A percentile compares a stretch with the other conserved stretches of the same genome.
Evolutionary conservation across 2,113 vertebrate genomes (phyloP).

Genomic region (Blennius ocellaris): DNA sequence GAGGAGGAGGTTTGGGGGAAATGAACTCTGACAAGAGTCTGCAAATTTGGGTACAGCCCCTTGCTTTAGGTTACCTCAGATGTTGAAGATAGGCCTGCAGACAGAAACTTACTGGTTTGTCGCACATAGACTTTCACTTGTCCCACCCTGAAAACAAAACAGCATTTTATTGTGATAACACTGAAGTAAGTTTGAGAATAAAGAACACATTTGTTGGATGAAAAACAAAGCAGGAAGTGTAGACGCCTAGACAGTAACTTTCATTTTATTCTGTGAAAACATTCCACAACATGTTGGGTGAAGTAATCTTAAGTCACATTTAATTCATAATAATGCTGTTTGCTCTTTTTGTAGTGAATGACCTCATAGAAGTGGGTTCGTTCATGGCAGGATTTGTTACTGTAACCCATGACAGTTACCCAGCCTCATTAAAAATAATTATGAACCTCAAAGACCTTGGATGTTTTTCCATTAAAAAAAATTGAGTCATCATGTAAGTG

Average conservation of each 20-base stretch:
- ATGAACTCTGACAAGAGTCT: constrained; percentile 80
- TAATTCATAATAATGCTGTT: background rate
- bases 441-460: constrained; percentile 44
- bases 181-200: background rate
- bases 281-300: background rate
- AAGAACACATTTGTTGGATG: constrained; percentile 9
- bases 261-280: background rate
- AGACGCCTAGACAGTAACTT: background rate
- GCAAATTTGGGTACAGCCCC: constrained; percentile 71
- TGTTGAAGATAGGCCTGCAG: constrained; percentile 81
- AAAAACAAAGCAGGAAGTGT: background rate
- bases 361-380: constrained; percentile 13
- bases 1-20: constrained; percentile 66
- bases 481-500: constrained; percentile 49
- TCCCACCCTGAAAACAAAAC: constrained; percentile 37
- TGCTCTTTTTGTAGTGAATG: constrained; percentile 5
- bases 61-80: constrained; percentile 79
- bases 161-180: background rate
- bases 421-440: constrained; percentile 33
- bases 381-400: constrained; percentile 16
- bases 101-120: constrained; percentile 80
- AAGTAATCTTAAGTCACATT: background rate
- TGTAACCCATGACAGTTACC: constrained; percentile 20
- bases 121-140: constrained; percentile 52
- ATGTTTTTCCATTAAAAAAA: constrained; percentile 28